phyloP scores from a whole-genome alignment of 2,888 invertebrate genomes.

The Drosophila maculinotata region DNA sequence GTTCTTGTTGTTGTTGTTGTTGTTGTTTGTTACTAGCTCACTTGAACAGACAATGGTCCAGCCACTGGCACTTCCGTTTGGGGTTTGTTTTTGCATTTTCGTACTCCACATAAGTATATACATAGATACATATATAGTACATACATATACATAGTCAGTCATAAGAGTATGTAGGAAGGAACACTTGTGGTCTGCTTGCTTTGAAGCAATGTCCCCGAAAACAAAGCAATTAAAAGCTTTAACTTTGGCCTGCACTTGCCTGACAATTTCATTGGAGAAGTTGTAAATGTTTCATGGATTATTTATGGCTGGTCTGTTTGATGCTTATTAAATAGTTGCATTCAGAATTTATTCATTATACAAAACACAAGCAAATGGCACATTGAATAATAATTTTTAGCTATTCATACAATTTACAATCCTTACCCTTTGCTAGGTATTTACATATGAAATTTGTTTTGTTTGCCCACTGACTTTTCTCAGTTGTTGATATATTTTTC shows the following conservation, averaged over 20 bases:
- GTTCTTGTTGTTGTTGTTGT: conserved; percentile 27
- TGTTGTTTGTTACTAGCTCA: conserved; percentile 32
- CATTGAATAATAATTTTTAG: conserved; percentile 57
- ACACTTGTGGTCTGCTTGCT: conserved; percentile 11
- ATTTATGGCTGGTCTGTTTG: conserved; percentile 65
- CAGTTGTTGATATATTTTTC: conserved; percentile 12
- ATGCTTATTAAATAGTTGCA: conserved; percentile 75
- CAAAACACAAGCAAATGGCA: conserved; percentile 11
- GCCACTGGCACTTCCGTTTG: conserved; percentile 73
- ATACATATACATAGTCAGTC: conserved; percentile 11
- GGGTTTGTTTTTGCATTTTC: conserved; percentile 65
- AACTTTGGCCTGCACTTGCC: conserved; percentile 39
- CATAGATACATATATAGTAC: conserved; percentile 8
- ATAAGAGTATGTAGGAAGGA: conserved; percentile 5
- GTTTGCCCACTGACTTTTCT: not conserved
- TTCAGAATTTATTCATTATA: conserved; percentile 59
- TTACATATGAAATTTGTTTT: conserved; percentile 21
- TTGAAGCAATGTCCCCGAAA: conserved; percentile 43
- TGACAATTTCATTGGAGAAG: conserved; percentile 30
- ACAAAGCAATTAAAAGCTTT: conserved; percentile 74
- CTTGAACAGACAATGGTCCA: conserved; percentile 68
- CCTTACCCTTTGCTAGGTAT: conserved; percentile 18
- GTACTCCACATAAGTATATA: conserved; percentile 21
- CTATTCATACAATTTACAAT: conserved; percentile 35
- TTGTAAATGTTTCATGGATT: conserved; percentile 50